phyloP scores from a whole-genome alignment of 2,113 vertebrate species.

The Opisthocomus hoazin region DNA sequence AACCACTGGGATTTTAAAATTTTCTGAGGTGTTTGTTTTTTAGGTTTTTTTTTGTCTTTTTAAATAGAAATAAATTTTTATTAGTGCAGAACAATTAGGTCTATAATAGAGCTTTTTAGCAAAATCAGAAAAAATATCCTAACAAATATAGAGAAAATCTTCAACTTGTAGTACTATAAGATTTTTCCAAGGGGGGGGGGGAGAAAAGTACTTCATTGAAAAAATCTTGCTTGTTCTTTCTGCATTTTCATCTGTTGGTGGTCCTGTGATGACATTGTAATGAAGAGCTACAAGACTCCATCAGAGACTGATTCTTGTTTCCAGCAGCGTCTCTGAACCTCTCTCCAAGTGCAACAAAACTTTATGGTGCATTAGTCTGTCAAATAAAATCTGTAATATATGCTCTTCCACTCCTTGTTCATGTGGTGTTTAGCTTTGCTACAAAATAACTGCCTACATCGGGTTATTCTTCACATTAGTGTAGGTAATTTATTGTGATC shows the following conservation, averaged over 20 bases:
- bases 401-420: background rate
- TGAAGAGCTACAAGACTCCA: background rate
- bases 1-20: background rate
- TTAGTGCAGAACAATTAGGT: rapidly evolving
- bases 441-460: background rate
- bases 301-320: background rate
- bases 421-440: background rate
- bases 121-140: background rate
- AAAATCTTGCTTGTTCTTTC: background rate
- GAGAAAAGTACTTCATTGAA: rapidly evolving
- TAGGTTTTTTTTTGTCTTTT: background rate
- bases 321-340: background rate
- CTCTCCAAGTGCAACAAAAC: background rate
- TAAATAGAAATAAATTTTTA: background rate
- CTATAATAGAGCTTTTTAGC: background rate
- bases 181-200: background rate
- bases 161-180: background rate
- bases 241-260: background rate
- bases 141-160: background rate
- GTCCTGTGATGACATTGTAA: background rate
- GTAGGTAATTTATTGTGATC: background rate
- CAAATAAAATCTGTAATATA: background rate
- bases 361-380: background rate
- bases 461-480: background rate
- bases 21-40: too few relatives aligned